These are phyloP conservation scores for Lepilemur septentrionalis DNA, from an alignment of 2,797 vertebrate species.

Conservation along the genomic window DNA sequence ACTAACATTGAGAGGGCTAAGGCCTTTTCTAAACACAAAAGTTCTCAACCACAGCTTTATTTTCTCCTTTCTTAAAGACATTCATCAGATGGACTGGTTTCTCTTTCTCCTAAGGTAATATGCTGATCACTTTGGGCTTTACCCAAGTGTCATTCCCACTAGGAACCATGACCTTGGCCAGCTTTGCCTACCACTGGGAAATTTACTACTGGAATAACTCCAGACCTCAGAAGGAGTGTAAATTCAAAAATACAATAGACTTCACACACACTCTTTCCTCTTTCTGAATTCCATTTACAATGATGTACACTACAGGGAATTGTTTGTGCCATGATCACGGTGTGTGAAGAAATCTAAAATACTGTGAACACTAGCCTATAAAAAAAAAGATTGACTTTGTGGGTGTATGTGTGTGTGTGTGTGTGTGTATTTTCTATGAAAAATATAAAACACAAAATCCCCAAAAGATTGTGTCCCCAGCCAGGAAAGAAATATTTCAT, in stretches of 20 bases:
- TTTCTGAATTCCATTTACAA: conserved; percentile 61
- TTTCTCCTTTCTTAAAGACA: not conserved
- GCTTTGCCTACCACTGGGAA: conserved; percentile 38
- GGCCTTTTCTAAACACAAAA: not conserved
- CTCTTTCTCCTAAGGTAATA: not conserved
- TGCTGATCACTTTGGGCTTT: not conserved
- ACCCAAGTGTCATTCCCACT: not conserved
- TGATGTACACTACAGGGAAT: conserved; percentile 11
- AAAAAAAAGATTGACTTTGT: conserved; percentile 23
- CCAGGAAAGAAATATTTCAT: not conserved
- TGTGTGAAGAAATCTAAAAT: conserved; percentile 62
- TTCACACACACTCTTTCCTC: conserved; percentile 1
- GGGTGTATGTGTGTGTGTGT: not conserved
- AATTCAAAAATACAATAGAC: conserved; percentile 63
- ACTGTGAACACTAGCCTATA: conserved; percentile 4
- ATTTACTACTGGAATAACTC: conserved; percentile 38
- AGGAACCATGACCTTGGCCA: conserved; percentile 4
- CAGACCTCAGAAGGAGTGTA: conserved; percentile 30
- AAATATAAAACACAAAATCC: conserved; percentile 28
- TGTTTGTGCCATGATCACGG: conserved; percentile 14
- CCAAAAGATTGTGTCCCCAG: not conserved
- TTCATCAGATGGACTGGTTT: not conserved
- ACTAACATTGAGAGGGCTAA: not conserved
- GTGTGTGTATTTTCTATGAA: conserved; percentile 1
- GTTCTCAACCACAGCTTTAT: not conserved